Evolutionary conservation across 2,113 vertebrate genomes (phyloP).

Genomic region (Oxygymnocypris stewartii): DNA sequence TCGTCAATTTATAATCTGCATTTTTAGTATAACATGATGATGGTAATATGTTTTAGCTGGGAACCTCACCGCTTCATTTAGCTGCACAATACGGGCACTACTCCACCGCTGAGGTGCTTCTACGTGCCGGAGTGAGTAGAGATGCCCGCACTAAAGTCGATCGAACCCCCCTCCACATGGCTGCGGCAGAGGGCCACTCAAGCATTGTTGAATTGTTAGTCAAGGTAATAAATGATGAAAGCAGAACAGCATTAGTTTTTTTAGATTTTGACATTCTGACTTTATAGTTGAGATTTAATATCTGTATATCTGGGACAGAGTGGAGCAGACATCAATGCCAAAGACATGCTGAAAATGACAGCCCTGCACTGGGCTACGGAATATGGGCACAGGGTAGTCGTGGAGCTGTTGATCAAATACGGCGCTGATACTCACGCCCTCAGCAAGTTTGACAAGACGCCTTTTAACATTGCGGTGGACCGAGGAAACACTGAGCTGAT

Average conservation of each 20-base stretch:
- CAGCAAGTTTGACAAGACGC: slow-evolving; percentile 82
- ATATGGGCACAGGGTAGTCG: slow-evolving; percentile 73
- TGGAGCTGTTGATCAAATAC: slow-evolving; percentile 71
- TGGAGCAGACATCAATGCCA: slow-evolving; percentile 76
- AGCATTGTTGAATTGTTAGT: slow-evolving; percentile 78
- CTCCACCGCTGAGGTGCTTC: slow-evolving; percentile 80
- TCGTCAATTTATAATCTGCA: neutral
- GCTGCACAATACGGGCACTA: slow-evolving; percentile 80
- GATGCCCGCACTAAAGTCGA: slow-evolving; percentile 83
- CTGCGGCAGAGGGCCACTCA: slow-evolving; percentile 74
- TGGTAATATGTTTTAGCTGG: slow-evolving; percentile 67
- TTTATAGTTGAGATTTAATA: neutral
- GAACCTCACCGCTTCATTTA: slow-evolving; percentile 80
- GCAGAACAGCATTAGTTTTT: neutral
- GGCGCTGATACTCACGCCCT: slow-evolving; percentile 75
- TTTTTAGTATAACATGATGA: neutral
- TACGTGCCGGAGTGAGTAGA: slow-evolving; percentile 79
- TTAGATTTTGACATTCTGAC: neutral
- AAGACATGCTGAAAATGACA: slow-evolving; percentile 82
- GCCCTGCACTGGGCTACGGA: slow-evolving; percentile 79
- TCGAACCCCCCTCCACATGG: slow-evolving; percentile 81
- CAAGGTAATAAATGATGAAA: slow-evolving; percentile 65
- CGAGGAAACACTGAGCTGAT: slow-evolving; percentile 77
- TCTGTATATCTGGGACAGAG: slow-evolving; percentile 63
- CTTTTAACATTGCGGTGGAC: slow-evolving; percentile 82